Evolutionary conservation across 2,888 invertebrate genomes (phyloP), one percentile per base, ranked within the genome.

Genomic region (Ptycholaimellus sp.): DNA sequence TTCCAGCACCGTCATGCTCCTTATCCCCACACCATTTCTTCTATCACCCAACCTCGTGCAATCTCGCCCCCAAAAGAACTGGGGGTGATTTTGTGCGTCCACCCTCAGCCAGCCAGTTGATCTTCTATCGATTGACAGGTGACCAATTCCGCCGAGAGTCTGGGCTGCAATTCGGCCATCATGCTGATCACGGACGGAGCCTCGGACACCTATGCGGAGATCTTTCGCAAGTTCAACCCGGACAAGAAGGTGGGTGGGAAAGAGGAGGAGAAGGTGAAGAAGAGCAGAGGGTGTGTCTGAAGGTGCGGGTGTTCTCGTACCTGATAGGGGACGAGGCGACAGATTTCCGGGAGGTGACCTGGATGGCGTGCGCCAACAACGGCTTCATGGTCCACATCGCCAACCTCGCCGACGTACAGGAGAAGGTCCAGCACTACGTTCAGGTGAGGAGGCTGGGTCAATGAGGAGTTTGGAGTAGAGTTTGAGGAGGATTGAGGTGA

Each of bases 131-230:
- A n/a, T n/a, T n/a, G n/a, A n/a, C n/a, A n/a, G n/a, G n/a, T n/a
- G n/a, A n/a, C n/a, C n/a, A n/a, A n/a, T n/a, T n/a, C n/a, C n/a
- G 39, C 32, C 31, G 37, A 33, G 18, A 39, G 45, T n/a, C 40
- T 45, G 39, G 50, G 83, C 56, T 96, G 96, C 58, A 96, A 96
- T 65, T 76, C 87, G 66, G 90, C 87, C 22, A 90, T 96, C 53
- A 90, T 96, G 90, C 65, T 96, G 48, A 74, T 96, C 49, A 90
- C 93, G n/a, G 96, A 96, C 61, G 93, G 93, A 19, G 83, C 90
- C 14, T 85, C 90, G 31, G 79, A 82, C 55, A 80, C 76, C 56
- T 85, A 75, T 63, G 76, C 80, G 57, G 78, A 83, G 53, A 73
- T 87, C 39, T 96, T 96, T 61, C 72, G 79, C 54, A 68, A 70